Evolutionary conservation across 2,888 invertebrate genomes (phyloP), one percentile per base, ranked within the genome.

Genomic region (Noctua janthina): DNA sequence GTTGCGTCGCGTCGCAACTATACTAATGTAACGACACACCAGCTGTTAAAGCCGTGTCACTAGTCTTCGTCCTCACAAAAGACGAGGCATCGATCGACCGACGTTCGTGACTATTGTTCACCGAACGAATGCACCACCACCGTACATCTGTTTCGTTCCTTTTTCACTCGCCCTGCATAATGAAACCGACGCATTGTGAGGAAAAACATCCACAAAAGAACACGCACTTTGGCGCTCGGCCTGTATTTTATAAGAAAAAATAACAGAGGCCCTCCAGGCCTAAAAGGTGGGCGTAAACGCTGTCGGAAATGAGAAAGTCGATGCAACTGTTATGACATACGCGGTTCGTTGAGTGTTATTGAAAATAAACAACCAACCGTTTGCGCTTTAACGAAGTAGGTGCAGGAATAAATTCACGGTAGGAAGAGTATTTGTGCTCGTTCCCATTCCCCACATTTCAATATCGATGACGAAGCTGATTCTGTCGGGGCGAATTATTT

Each of bases 81-180:
- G 95, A 94, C 93, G 93, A 93, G 91, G 93, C 92, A 95, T 95
- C 95, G 96, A 96, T 96, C 95, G 94, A 88, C 84, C 89, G 92
- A 92, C 93, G 93, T 95, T 96, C 96, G 96, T 95, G 95, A 95
- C 95, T 95, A 96, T 96, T 96, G 96, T 96, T 95, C 93, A 91
- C 88, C 89, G 92, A 91, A 93, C 94, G 94, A 95, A 94, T 94
- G 94, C 94, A 95, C 94, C 93, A 94, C 94, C 92, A 91, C 90
- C 92, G 94, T 95, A 96, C 96, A 96, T 96, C 96, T 97, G 96
- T 96, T 96, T 95, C 95, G 94, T 96, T 96, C 93, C 94, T 96
- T 96, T 96, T 95, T 95, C 92, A 94, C 93, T 94, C 93, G 93
- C 92, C 94, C 94, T 94, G 95, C 94, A 96, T 96, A 96, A 96